phyloP scores from a whole-genome alignment of 2,797 vertebrate species.

The Prunella strophiata region DNA sequence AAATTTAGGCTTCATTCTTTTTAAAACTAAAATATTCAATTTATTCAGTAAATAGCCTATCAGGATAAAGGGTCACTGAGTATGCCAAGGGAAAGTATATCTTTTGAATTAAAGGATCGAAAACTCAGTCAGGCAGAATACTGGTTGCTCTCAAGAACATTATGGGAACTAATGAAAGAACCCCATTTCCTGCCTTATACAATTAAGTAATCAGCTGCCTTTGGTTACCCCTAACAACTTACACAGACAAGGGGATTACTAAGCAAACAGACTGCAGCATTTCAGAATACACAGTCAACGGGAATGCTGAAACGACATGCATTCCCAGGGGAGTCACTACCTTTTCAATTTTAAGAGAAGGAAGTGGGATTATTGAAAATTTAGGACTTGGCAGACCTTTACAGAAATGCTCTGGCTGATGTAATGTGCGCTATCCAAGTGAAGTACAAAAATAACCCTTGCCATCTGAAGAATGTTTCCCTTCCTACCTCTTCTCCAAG shows the following conservation, averaged over 20 bases:
- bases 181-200: constrained; percentile 78
- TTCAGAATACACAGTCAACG: constrained; percentile 68
- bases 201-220: constrained; percentile 82
- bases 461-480: neutral
- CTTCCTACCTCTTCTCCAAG: neutral
- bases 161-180: constrained; percentile 78
- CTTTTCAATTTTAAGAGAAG: constrained; percentile 71
- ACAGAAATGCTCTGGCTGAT: constrained; percentile 5
- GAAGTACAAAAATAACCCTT: neutral
- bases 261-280: constrained; percentile 72
- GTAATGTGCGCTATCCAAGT: neutral
- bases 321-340: constrained; percentile 67
- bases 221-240: constrained; percentile 82
- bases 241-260: constrained; percentile 76
- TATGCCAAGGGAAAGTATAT: constrained; percentile 43
- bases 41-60: constrained; percentile 38
- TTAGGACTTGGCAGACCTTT: constrained; percentile 45
- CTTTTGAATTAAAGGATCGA: constrained; percentile 66
- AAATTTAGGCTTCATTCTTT: neutral
- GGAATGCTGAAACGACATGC: constrained; percentile 61
- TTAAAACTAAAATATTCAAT: neutral
- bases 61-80: constrained; percentile 30
- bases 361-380: constrained; percentile 71
- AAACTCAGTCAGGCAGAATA: constrained; percentile 67
- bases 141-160: constrained; percentile 71